Evolutionary conservation across 2,113 vertebrate genomes (phyloP).

Genomic region (Athene noctua): DNA sequence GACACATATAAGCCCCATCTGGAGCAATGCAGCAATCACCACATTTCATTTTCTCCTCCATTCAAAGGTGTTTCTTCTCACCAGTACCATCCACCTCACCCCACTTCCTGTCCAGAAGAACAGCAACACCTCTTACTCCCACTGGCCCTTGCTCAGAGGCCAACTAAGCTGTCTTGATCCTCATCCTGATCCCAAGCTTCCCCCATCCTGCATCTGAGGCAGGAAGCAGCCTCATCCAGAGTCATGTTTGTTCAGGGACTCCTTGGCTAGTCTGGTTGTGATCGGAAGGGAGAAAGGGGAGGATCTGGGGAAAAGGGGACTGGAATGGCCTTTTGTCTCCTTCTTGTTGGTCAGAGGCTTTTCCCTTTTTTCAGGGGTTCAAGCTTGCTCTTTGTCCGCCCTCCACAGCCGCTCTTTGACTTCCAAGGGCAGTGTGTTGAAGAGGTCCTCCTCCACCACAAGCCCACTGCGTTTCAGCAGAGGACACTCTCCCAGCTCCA

Average conservation of each 20-base stretch:
- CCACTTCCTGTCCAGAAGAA: not conserved
- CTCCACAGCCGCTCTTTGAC: slow-evolving; percentile 94
- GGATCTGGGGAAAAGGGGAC: not conserved
- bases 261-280: slow-evolving; percentile 16
- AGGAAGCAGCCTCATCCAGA: not conserved
- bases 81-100: not conserved
- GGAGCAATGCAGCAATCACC: not conserved
- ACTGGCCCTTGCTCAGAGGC: not conserved
- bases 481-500: slow-evolving; percentile 92
- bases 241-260: slow-evolving; percentile 21
- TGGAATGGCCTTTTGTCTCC: slow-evolving; percentile 42
- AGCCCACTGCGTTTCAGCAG: slow-evolving; percentile 89
- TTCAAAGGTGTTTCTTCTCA: not conserved
- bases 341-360: slow-evolving; percentile 7
- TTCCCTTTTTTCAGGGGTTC: slow-evolving; percentile 39
- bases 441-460: slow-evolving; percentile 95
- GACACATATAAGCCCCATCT: not conserved
- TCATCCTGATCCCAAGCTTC: slow-evolving; percentile 4
- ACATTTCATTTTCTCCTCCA: not conserved
- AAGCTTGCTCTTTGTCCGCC: slow-evolving; percentile 92
- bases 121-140: not conserved
- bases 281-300: not conserved
- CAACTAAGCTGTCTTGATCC: not conserved
- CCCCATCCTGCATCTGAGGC: slow-evolving; percentile 15
- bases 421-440: slow-evolving; percentile 90